These are phyloP conservation scores for Vanacampus margaritifer DNA, from an alignment of 2,113 vertebrate species.

Conservation along the genomic window DNA sequence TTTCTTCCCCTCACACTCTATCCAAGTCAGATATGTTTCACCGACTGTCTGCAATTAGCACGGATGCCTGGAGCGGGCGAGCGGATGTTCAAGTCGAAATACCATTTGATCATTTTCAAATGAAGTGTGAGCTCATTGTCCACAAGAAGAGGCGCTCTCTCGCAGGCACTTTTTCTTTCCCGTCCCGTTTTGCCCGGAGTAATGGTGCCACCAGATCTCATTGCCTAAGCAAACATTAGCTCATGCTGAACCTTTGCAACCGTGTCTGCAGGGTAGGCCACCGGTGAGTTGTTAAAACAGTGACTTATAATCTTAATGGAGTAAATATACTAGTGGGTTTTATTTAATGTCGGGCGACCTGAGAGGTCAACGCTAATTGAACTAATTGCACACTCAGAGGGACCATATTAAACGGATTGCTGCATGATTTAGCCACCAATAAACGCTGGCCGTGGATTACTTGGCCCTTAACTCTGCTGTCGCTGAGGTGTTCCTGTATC, in stretches of 20 bases:
- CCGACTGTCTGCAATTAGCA: slow-evolving; percentile 53
- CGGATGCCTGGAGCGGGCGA: neutral
- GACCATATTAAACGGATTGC: slow-evolving; percentile 51
- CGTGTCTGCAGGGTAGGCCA: slow-evolving; percentile 13
- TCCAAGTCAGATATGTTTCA: slow-evolving; percentile 50
- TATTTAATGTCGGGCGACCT: slow-evolving; percentile 26
- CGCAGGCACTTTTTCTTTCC: slow-evolving; percentile 25
- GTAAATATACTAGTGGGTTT: slow-evolving; percentile 42
- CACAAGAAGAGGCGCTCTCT: slow-evolving; percentile 53
- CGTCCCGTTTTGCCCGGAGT: slow-evolving; percentile 50
- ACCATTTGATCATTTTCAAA: slow-evolving; percentile 1
- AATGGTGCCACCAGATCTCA: slow-evolving; percentile 55
- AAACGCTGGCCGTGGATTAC: slow-evolving; percentile 16
- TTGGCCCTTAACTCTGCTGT: neutral
- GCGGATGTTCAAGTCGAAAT: slow-evolving; percentile 32
- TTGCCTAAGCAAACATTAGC: slow-evolving; percentile 65
- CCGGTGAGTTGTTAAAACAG: slow-evolving; percentile 52
- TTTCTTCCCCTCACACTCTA: neutral
- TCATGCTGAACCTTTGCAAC: slow-evolving; percentile 38
- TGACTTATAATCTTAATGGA: slow-evolving; percentile 49
- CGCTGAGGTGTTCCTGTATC: neutral
- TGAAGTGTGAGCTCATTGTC: slow-evolving; percentile 50
- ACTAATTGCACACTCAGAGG: slow-evolving; percentile 55
- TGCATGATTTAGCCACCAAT: slow-evolving; percentile 53
- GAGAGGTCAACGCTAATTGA: slow-evolving; percentile 44